Base-by-base conservation (phyloP, 2,888 invertebrate genomes). In the Sycophila texana region DNA sequence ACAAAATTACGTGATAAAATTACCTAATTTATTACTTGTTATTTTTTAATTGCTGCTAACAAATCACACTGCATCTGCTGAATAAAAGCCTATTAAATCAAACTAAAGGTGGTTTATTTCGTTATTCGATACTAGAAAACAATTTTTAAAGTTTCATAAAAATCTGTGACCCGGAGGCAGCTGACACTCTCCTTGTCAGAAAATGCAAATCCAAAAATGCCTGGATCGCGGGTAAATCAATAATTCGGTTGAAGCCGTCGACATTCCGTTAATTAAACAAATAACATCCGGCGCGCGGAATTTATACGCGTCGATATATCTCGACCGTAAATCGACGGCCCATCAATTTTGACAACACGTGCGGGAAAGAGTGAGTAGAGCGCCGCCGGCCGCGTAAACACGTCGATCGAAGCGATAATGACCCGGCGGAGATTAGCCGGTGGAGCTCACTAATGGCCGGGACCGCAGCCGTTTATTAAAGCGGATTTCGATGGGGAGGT, bases 361-460 rank as follows among this genome's bases (percentile, higher is more conserved):
- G 22, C 18, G 58, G 4, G 22, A 22, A 60, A 22, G 60, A 22
- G 14, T 7, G 61, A 4, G 61, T 30, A 4, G 12, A n/a, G 61
- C 16, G 61, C 30, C 51, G 30, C 30, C 22, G 30, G 20, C 55
- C 26, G 20, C 20, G 58, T 39, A 47, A 66, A n/a, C 20, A 7
- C n/a, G 20, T 16, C 58, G 49, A 61, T 51, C 30, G 18, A 72
- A 61, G 22, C 61, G 51, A 49, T 61, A 53, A 55, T 51, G 74
- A 39, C 13, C 18, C 18, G 51, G 47, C 5, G 57, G 55, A 63
- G 76, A 70, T 76, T 76, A 76, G 76, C 63, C 63, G 4, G 5
- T n/a, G 22, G 61, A 75, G 70, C 39, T 47, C 76, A 61, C 76
- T 76, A 76, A 76, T 76, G 76, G 76, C 4, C 30, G 4, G 58